Percentiles rank a stretch among this genome's conserved stretches.
These are phyloP conservation scores for Acrobasis suavella DNA, from an alignment of 2,888 invertebrate genomes.

Conservation along the genomic window DNA sequence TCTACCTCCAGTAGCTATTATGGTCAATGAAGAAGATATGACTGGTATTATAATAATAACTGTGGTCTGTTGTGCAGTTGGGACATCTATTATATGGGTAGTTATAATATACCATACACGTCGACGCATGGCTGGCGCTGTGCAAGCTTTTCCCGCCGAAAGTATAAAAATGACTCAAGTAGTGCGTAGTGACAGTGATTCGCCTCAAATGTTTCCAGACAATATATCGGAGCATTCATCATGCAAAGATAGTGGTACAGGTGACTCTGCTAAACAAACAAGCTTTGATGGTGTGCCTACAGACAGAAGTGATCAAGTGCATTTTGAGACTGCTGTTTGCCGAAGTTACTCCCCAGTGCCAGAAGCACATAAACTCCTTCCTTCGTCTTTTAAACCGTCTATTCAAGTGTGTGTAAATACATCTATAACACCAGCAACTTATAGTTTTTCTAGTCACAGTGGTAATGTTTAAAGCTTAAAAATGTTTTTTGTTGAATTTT, in stretches of 20 bases:
- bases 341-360: constrained; percentile 76
- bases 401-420: constrained; percentile 80
- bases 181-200: constrained; percentile 78
- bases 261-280: constrained; percentile 89
- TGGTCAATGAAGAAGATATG: constrained; percentile 88
- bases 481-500: constrained; percentile 45
- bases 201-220: constrained; percentile 82
- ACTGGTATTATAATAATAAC: constrained; percentile 94
- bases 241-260: constrained; percentile 91
- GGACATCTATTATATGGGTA: constrained; percentile 96
- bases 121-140: constrained; percentile 82
- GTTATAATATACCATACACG: constrained; percentile 94
- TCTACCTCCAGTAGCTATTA: constrained; percentile 81
- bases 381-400: constrained; percentile 78
- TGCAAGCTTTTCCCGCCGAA: constrained; percentile 72
- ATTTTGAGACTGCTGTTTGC: constrained; percentile 71
- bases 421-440: constrained; percentile 79
- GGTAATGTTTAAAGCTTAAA: constrained; percentile 68
- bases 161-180: constrained; percentile 77
- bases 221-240: constrained; percentile 88
- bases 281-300: constrained; percentile 83
- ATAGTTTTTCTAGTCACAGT: constrained; percentile 82
- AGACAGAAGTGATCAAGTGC: constrained; percentile 73
- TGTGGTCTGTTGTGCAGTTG: constrained; percentile 94
- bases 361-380: constrained; percentile 77